Base-by-base conservation (phyloP, 1,140 invertebrate genomes). In the Metopolophium dirhodum region DNA sequence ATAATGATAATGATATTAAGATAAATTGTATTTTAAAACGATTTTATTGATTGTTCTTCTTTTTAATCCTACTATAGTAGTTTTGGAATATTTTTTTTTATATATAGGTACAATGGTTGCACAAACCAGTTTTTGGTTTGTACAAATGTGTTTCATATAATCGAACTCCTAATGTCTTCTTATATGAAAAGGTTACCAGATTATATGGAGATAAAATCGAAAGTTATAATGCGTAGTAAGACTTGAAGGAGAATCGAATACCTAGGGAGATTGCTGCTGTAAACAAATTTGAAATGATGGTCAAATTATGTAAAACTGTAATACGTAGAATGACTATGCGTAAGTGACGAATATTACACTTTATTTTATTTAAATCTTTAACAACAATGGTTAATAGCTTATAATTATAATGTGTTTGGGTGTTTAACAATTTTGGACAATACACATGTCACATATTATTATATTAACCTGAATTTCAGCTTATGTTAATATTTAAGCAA, bases 121-220 rank as follows among this genome's bases (percentile, higher is more conserved):
- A 35, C n/a, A 89, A 89, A 89, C 51, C 88, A 57, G 51, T 57
- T 41, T 37, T n/a, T 87, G 47, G 49, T 87, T 87, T 87, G n/a
- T 86, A n/a, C 7, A 47, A 49, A 49, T 35, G 86, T 49, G 45
- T 87, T 87, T 49, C 51, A 57, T 54, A 89, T 41, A 57, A 57
- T 37, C n/a, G 41, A 57, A 89, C 51, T 54, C 6, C 35, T 35
- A 22, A 35, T 89, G 49, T 89, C 88, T 89, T 89, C 87, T 57
- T 54, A 89, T 14, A 89, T 14, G 11, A 89, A 89, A 89, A 23
- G 9, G 51, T 89, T 57, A 54, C 49, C 37, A 7, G 18, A 57
- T 57, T 57, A 89, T 41, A 23, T 89, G 51, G 54, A 26, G 88
- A 89, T 89, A 89, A 57, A 89, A 89, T 54, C 51, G 35, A 89